Base-by-base conservation (phyloP, 2,888 invertebrate species). In the Gisinianus flammeolus region DNA sequence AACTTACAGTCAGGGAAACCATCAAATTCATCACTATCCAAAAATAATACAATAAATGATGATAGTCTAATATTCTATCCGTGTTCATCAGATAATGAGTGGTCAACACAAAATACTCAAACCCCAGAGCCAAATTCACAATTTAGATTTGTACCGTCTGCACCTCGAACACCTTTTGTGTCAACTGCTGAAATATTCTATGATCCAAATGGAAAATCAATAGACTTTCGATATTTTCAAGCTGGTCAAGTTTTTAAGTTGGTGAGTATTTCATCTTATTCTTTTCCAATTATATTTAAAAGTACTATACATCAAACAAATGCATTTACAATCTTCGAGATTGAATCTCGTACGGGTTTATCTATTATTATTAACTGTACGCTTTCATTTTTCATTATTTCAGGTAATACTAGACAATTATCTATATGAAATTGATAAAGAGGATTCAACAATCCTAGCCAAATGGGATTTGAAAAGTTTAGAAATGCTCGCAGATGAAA, bases 401-500 rank as follows among this genome's bases (percentile, higher is more conserved):
- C n/a, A n/a, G n/a, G n/a, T n/a, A n/a, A 80, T 84, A 33, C 78
- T 79, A 35, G 81, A 83, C 56, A 81, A 83, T 28, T 85, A 81
- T 70, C 75, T 85, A 19, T 83, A 82, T 71, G 83, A 83, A 66
- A 76, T 83, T 24, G 81, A 83, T 54, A 81, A 81, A 1, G 26
- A 56, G 6, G 22, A 33, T 26, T 24, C 58, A 81, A 79, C 70
- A 31, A 35, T 78, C 4, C 10, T 76, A 10, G 24, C 66, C 5
- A 84, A 83, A 73, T 84, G 83, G 83, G 83, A 85, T 79, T 77
- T 84, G 12, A 82, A 82, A 71, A 83, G 81, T 12, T 62, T 84
- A 10, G 78, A 81, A 62, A 79, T 79, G 10, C 58, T 83, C 56
- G 79, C 77, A 44, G 82, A 83, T 66, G 83, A 83, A 31, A 83